phyloP scores from a whole-genome alignment of 2,888 invertebrate genomes.

The Fissipunctia ypsillon region DNA sequence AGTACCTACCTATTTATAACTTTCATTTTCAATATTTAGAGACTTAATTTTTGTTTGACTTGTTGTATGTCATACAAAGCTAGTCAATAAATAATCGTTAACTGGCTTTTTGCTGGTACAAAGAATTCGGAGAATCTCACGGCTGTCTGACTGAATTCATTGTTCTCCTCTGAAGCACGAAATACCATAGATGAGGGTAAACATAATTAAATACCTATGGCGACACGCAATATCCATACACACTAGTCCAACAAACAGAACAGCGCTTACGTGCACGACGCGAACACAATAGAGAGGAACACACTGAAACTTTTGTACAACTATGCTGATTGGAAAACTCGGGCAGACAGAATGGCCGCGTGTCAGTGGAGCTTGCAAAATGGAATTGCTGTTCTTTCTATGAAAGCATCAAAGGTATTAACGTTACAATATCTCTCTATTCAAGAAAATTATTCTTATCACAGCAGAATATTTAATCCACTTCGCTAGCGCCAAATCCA shows the following conservation, averaged over 20 bases:
- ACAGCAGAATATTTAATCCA: constrained; percentile 56
- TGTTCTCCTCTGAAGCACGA: constrained; percentile 9
- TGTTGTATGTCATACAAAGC: background rate
- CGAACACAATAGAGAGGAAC: constrained; percentile 71
- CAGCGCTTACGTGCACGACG: constrained; percentile 52
- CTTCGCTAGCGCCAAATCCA: constrained; percentile 49
- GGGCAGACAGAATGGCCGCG: constrained; percentile 65
- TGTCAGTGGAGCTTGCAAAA: constrained; percentile 59
- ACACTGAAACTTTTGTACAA: constrained; percentile 74
- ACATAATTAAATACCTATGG: constrained; percentile 62
- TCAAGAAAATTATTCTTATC: constrained; percentile 52
- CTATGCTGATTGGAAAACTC: constrained; percentile 71
- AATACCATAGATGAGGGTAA: constrained; percentile 46
- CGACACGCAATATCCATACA: constrained; percentile 55
- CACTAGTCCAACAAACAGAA: constrained; percentile 52
- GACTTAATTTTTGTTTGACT: background rate
- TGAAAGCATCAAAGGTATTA: constrained; percentile 29
- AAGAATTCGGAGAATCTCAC: constrained; percentile 28
- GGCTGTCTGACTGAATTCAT: constrained; percentile 9
- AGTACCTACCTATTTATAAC: background rate
- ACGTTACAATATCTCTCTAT: constrained; percentile 16
- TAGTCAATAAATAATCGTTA: constrained; percentile 8
- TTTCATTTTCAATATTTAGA: constrained; percentile 7
- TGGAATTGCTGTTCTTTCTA: constrained; percentile 40
- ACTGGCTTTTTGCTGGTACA: constrained; percentile 8